phyloP scores from a whole-genome alignment of 2,888 invertebrate genomes.

The Aleiodes alternator region DNA sequence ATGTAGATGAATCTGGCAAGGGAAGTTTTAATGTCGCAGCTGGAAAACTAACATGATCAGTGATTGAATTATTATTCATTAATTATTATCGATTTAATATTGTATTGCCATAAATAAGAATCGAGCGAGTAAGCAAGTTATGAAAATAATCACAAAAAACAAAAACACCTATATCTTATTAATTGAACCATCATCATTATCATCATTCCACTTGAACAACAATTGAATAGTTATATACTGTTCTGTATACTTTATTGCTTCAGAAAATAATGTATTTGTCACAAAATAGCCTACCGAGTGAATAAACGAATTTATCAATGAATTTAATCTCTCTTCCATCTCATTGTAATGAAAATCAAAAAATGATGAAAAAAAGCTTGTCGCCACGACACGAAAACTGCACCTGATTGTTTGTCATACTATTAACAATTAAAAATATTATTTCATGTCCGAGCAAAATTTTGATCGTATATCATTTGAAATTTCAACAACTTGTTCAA shows the following conservation, averaged over 20 bases:
- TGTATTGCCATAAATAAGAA: constrained; percentile 4
- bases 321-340: not conserved
- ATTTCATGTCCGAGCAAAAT: not conserved
- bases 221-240: no score
- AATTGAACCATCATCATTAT: not conserved
- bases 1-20: constrained; percentile 76
- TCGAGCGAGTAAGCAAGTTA: not conserved
- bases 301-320: constrained; percentile 1
- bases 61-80: not conserved
- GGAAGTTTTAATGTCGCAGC: constrained; percentile 76
- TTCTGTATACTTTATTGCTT: not conserved
- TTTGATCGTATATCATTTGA: not conserved
- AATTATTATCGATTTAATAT: not conserved
- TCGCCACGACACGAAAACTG: constrained; percentile 1
- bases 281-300: not conserved
- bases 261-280: not conserved
- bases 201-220: not conserved
- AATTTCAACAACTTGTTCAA: no score
- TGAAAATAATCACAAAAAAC: not conserved
- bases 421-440: not conserved
- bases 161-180: not conserved
- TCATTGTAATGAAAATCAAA: not conserved
- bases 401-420: not conserved
- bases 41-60: constrained; percentile 69
- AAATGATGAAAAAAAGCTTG: not conserved